Evolutionary conservation across 2,113 vertebrate genomes (phyloP).

Genomic region (Takifugu bimaculatus): DNA sequence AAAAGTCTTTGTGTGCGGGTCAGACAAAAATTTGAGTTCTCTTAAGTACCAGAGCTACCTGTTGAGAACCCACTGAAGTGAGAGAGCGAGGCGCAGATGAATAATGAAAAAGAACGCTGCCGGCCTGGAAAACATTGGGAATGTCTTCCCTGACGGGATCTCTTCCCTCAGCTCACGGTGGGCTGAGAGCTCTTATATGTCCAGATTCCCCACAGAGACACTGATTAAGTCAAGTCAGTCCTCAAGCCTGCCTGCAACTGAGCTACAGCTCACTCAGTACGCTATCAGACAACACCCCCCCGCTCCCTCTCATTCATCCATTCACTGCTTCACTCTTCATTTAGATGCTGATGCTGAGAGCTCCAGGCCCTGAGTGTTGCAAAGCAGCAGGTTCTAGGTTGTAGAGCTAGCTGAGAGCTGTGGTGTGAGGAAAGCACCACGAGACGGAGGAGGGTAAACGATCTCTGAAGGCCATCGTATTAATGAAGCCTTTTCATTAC

Average conservation of each 20-base stretch:
- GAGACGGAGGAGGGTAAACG: constrained; percentile 60
- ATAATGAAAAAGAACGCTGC: constrained; percentile 38
- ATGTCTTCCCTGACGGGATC: constrained; percentile 18
- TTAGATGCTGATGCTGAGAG: constrained; percentile 52
- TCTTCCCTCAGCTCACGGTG: constrained; percentile 38
- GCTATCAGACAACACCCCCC: constrained; percentile 60
- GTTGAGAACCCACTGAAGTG: neutral
- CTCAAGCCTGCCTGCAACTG: constrained; percentile 50
- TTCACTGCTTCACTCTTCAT: constrained; percentile 36
- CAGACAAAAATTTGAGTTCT: constrained; percentile 28
- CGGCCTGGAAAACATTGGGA: constrained; percentile 26
- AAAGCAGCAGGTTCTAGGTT: constrained; percentile 50
- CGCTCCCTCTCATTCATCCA: constrained; percentile 39
- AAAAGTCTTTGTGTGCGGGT: constrained; percentile 45
- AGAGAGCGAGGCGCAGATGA: constrained; percentile 32
- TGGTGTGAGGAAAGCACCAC: constrained; percentile 28
- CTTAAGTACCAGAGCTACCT: constrained; percentile 14
- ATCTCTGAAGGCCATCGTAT: constrained; percentile 71
- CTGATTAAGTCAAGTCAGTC: constrained; percentile 73
- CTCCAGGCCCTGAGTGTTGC: constrained; percentile 40
- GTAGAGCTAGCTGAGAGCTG: constrained; percentile 4
- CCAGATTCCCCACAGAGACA: constrained; percentile 58
- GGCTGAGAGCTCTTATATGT: constrained; percentile 55
- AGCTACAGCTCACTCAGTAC: constrained; percentile 52
- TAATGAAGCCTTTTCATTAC: constrained; percentile 72